A percentile compares a stretch with the other conserved stretches of the same genome.
These are phyloP conservation scores for Camptogramma bilineatum DNA, from an alignment of 2,888 invertebrate species.

Conservation along the genomic window DNA sequence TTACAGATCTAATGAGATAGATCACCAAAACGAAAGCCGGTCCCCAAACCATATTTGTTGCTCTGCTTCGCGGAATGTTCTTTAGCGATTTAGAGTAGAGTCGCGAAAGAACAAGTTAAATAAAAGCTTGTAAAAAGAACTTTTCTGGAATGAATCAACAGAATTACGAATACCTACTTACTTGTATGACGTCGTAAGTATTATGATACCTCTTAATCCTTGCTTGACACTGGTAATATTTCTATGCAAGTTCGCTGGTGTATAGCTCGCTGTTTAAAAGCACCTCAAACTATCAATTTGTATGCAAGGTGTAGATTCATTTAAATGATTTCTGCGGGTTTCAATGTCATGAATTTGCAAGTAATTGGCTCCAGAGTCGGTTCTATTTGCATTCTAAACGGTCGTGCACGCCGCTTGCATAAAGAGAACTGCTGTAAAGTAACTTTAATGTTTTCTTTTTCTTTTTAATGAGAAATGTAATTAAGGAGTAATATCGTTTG, in stretches of 20 bases:
- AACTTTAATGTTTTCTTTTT: slow-evolving; percentile 35
- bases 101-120: too few species aligned
- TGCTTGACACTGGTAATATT: not conserved
- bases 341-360: slow-evolving; percentile 50
- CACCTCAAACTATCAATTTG: slow-evolving; percentile 40
- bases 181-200: too few species aligned
- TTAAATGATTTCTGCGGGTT: slow-evolving; percentile 49
- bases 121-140: too few species aligned
- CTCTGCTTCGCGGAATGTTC: too few species aligned
- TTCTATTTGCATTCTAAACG: slow-evolving; percentile 49
- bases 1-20: too few species aligned
- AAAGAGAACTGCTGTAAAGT: slow-evolving; percentile 43
- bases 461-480: slow-evolving; percentile 37
- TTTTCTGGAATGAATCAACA: too few species aligned
- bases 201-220: too few species aligned
- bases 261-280: slow-evolving; percentile 10
- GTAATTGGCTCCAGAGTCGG: slow-evolving; percentile 45
- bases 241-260: not conserved
- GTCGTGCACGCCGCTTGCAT: slow-evolving; percentile 47
- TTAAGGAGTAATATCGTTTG: slow-evolving; percentile 37
- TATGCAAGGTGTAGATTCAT: slow-evolving; percentile 44
- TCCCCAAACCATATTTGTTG: too few species aligned
- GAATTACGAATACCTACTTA: too few species aligned
- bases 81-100: too few species aligned
- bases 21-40: too few species aligned